phyloP scores from a whole-genome alignment of 2,797 vertebrate genomes.

The Catamblyrhynchus diadema region DNA sequence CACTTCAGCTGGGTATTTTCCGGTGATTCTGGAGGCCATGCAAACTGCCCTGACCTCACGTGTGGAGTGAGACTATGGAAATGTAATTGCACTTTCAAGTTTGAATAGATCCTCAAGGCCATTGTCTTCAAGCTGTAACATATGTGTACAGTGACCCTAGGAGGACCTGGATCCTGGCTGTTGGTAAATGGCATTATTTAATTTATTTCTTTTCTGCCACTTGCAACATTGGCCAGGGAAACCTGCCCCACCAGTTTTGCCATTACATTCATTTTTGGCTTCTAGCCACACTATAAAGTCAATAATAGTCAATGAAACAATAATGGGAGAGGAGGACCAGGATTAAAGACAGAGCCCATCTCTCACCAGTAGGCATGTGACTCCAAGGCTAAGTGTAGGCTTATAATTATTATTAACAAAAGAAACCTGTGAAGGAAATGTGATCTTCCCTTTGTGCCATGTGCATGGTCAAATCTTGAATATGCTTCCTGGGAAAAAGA shows the following conservation, averaged over 20 bases:
- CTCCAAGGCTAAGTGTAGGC: conserved; percentile 36
- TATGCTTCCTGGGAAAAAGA: conserved; percentile 2
- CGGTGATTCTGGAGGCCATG: neutral
- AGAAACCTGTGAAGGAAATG: conserved; percentile 59
- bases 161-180: conserved; percentile 40
- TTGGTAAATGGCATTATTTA: conserved; percentile 46
- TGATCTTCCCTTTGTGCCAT: conserved; percentile 50
- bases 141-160: conserved; percentile 25
- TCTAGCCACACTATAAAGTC: conserved; percentile 62
- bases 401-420: conserved; percentile 61
- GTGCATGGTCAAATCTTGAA: conserved; percentile 18
- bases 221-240: conserved; percentile 50
- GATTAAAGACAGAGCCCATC: conserved; percentile 46
- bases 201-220: conserved; percentile 57
- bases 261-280: conserved; percentile 43
- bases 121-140: neutral
- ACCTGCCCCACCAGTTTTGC: conserved; percentile 59
- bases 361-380: conserved; percentile 50
- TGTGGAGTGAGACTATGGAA: neutral
- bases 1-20: neutral
- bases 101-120: neutral
- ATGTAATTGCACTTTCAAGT: neutral
- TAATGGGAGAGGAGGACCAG: conserved; percentile 58
- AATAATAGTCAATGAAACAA: conserved; percentile 66
- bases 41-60: neutral